Evolutionary conservation across 1,140 invertebrate genomes (phyloP), one percentile per base, ranked within the genome.

Genomic region (Solenopsis fugax): DNA sequence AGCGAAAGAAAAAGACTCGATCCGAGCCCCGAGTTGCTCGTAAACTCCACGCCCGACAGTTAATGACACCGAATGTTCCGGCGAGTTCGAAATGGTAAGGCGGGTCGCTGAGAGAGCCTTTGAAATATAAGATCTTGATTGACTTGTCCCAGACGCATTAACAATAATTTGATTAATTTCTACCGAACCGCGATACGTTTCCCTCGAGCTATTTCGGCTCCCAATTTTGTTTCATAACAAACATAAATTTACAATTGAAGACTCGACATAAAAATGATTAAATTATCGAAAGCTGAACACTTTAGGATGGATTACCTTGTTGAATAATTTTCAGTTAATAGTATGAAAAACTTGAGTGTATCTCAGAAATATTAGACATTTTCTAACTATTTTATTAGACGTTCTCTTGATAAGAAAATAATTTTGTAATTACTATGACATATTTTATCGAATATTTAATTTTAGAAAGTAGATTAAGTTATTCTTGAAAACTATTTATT

Each of bases 1-100:
- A 85, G 56, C 80, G 80, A 65, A 89, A 89, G 86, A 90, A 91
- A 88, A 90, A 81, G 80, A 60, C 62, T 81, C 88, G 77, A 62
- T 65, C 64, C 56, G 60, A n/a, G 45, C 48, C 45, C 34, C 5
- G 86, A 41, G 37, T 56, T 37, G 41, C 45, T 88, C 60, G 88
- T 85, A 77, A 89, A 89, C 81, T 88, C 85, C 24, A n/a, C n/a
- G 64, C n/a, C 73, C 29, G 67, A 77, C 75, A 41, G 72, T 82
- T 89, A 89, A 89, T 89, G 77, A 89, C 86, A 67, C 78, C 60
- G 73, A 77, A 54, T 86, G 65, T 78, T 78, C 54, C 18, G 29
- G 58, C 56, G 60, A 84, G 41, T 37, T 85, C 64, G 71, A 48
- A 48, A 54, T 78, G 65, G 50, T 56, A 52, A 77, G 86, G 52